Evolutionary conservation across 1,140 invertebrate species (phyloP).

Genomic region (Theocolax elegans): DNA sequence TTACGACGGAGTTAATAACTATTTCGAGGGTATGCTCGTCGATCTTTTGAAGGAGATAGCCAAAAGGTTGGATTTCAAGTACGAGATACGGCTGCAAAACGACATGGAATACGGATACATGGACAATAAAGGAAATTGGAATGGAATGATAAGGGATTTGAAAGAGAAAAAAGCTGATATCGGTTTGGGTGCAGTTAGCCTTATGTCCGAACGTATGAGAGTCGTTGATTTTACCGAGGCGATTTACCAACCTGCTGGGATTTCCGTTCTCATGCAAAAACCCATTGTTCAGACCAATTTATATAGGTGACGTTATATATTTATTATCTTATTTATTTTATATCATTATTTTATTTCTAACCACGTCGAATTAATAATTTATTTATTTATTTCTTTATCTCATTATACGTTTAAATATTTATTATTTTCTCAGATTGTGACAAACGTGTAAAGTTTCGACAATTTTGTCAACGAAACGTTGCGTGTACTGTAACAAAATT

Average conservation of each 20-base stretch:
- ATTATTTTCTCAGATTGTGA: too few relatives aligned
- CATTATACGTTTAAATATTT: too few relatives aligned
- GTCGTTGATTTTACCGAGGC: slow-evolving; percentile 95
- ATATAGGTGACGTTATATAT: slow-evolving; percentile 79
- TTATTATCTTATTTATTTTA: not conserved
- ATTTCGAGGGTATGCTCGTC: slow-evolving; percentile 91
- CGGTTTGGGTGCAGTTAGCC: slow-evolving; percentile 85
- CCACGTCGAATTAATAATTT: too few relatives aligned
- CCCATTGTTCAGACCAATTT: slow-evolving; percentile 84
- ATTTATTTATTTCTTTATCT: too few relatives aligned
- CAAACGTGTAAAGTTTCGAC: too few relatives aligned
- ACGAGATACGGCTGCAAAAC: slow-evolving; percentile 81
- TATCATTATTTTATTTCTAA: too few relatives aligned
- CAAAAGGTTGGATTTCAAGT: slow-evolving; percentile 86
- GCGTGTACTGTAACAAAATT: too few relatives aligned
- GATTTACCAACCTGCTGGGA: slow-evolving; percentile 93
- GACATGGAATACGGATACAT: slow-evolving; percentile 87
- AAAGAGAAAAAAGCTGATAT: slow-evolving; percentile 92
- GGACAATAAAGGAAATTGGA: slow-evolving; percentile 88
- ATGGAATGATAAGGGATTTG: slow-evolving; percentile 90
- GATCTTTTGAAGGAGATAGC: slow-evolving; percentile 89
- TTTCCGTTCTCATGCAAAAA: slow-evolving; percentile 90
- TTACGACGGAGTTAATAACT: slow-evolving; percentile 72
- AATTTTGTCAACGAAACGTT: too few relatives aligned
- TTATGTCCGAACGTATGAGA: slow-evolving; percentile 94